A percentile compares a stretch with the other conserved stretches of the same genome.
Conservation (phyloP, 2,797 vertebrate species). For the Neosilurus hyrtlii region DNA sequence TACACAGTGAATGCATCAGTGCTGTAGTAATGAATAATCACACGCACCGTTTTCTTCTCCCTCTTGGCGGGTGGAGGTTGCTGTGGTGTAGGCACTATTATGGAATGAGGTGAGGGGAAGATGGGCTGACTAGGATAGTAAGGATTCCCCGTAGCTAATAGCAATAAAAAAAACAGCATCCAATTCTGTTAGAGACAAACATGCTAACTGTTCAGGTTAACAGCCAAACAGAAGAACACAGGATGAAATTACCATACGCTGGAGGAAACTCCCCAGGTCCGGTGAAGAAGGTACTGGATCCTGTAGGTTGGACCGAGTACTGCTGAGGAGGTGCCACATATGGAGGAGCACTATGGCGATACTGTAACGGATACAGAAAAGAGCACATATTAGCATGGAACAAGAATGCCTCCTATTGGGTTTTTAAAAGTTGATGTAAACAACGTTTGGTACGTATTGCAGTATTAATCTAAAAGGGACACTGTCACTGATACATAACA, state of each 20-base stretch:
- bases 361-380: constrained; percentile 69
- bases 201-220: neutral
- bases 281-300: constrained; percentile 89
- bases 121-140: constrained; percentile 92
- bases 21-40: constrained; percentile 44
- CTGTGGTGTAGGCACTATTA: constrained; percentile 98
- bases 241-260: constrained; percentile 83
- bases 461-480: neutral
- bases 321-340: constrained; percentile 94
- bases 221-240: neutral
- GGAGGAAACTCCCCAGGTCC: constrained; percentile 92
- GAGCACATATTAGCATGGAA: neutral
- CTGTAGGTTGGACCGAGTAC: constrained; percentile 91
- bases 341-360: constrained; percentile 88
- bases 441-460: neutral
- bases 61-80: constrained; percentile 92
- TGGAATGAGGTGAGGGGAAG: constrained; percentile 87
- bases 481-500: neutral
- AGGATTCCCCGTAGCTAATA: constrained; percentile 75
- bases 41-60: constrained; percentile 95
- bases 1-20: neutral
- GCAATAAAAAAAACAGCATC: neutral
- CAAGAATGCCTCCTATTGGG: neutral
- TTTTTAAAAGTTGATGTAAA: neutral
- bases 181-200: neutral